Evolutionary conservation across 2,888 invertebrate genomes (phyloP).

Genomic region (Rhingia rostrata): DNA sequence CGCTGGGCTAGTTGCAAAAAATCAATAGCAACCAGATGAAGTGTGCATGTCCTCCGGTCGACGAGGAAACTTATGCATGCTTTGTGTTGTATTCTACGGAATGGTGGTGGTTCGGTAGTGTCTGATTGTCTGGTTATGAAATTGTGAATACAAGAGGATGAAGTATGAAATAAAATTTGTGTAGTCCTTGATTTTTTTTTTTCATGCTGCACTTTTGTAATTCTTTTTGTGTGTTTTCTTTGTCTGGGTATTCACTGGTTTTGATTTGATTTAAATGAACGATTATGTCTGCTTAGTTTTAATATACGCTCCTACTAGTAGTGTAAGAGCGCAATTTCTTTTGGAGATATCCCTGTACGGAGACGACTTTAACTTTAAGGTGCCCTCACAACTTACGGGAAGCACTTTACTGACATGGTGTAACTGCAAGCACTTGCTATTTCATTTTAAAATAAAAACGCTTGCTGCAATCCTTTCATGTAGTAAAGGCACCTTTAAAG

Average conservation of each 20-base stretch:
- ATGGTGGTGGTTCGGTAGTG: conserved; percentile 21
- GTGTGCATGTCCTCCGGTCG: conserved; percentile 10
- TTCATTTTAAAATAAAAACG: too few species aligned
- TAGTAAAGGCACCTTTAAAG: too few species aligned
- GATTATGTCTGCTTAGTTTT: conserved; percentile 57
- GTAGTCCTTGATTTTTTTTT: conserved; percentile 44
- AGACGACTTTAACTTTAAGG: too few species aligned
- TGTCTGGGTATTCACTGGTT: conserved; percentile 61
- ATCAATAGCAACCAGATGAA: conserved; percentile 76
- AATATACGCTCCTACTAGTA: background rate
- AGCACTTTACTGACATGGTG: too few species aligned
- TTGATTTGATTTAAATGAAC: conserved; percentile 73
- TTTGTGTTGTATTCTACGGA: conserved; percentile 5
- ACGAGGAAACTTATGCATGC: conserved; percentile 17
- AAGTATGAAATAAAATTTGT: conserved; percentile 71
- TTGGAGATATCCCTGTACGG: too few species aligned
- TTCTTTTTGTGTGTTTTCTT: conserved; percentile 54
- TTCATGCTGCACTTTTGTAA: conserved; percentile 30
- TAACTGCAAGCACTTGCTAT: too few species aligned
- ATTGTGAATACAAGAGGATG: conserved; percentile 58
- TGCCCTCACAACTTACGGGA: too few species aligned
- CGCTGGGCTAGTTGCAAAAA: conserved; percentile 88
- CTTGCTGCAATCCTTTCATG: too few species aligned
- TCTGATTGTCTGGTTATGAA: conserved; percentile 67
- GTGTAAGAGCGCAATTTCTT: too few species aligned